Base-by-base conservation (phyloP, 1,140 invertebrate genomes). In the Drepana arcuata region DNA sequence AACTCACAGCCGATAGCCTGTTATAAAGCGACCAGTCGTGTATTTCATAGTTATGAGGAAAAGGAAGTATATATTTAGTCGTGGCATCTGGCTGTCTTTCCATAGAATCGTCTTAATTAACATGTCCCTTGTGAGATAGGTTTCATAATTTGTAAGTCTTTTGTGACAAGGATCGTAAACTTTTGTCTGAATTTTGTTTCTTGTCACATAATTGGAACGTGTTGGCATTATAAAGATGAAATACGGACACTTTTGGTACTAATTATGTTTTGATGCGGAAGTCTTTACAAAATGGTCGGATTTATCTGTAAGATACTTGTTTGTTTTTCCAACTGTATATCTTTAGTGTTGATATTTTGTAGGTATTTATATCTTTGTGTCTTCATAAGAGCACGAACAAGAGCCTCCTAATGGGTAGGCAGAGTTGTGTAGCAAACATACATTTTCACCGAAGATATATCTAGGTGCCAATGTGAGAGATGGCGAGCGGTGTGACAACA, bases 41-140 rank as follows among this genome's bases (percentile, higher is more conserved):
- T 66, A 75, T 77, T 77, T 75, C 71, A 69, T 80, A 80, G 77
- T 72, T 78, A 78, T 78, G 70, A 67, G 74, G 72, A 80, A 78
- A 78, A 69, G 73, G 73, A 81, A 78, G 77, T 81, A 33, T 81
- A 81, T 81, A 74, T 81, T 72, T 78, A 75, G 63, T 41, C 50
- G 56, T 45, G 68, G 77, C 77, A 81, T 81, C 77, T 81, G 77
- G 62, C 53, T 48, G 42, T 41, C 56, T 48, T 72, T 78, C 74
- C 69, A 72, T 53, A 62, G 73, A 74, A 78, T 63, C 56, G 50
- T 39, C 53, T 68, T 69, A 81, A 81, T 81, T 78, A 77, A 67
- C 51, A 61, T 67, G 64, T 72, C 73, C 50, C 62, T 51, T 33
- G 48, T 43, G 52, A n/a, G 42, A 54, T 59, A 35, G 21, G 52